Evolutionary conservation across 2,888 invertebrate species (phyloP).

Genomic region (Pristionchus japonicus): DNA sequence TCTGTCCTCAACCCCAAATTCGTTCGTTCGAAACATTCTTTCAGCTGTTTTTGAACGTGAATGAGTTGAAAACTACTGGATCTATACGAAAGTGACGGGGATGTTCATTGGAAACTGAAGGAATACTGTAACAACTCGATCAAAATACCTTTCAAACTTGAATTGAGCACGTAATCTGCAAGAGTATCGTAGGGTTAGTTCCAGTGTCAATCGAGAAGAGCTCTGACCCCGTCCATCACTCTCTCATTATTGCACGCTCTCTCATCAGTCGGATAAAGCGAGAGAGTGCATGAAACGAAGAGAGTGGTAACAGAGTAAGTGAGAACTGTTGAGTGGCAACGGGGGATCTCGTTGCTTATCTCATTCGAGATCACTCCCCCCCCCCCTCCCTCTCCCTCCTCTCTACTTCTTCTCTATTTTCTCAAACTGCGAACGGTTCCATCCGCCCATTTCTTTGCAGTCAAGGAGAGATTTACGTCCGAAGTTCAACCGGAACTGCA

Average conservation of each 20-base stretch:
- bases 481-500: not conserved
- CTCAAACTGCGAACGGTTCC: conserved; percentile 22
- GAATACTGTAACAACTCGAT: not conserved
- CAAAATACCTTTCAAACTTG: no score
- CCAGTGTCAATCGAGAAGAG: not conserved
- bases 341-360: not conserved
- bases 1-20: not conserved
- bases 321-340: conserved; percentile 12
- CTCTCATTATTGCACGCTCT: no score
- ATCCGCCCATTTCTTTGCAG: not conserved
- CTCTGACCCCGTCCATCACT: not conserved
- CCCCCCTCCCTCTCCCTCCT: not conserved
- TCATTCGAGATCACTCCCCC: not conserved
- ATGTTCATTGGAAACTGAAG: not conserved
- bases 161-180: no score
- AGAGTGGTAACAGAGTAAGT: no score
- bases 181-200: no score
- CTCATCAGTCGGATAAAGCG: no score
- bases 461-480: not conserved
- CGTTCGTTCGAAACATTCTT: not conserved
- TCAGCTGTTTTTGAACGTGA: not conserved
- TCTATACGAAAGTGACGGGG: no score
- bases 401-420: conserved; percentile 1
- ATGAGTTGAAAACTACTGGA: not conserved
- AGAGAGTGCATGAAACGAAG: no score